Conservation (phyloP, 2,888 invertebrate genomes). For the Lepidocyrtinus sp. region DNA sequence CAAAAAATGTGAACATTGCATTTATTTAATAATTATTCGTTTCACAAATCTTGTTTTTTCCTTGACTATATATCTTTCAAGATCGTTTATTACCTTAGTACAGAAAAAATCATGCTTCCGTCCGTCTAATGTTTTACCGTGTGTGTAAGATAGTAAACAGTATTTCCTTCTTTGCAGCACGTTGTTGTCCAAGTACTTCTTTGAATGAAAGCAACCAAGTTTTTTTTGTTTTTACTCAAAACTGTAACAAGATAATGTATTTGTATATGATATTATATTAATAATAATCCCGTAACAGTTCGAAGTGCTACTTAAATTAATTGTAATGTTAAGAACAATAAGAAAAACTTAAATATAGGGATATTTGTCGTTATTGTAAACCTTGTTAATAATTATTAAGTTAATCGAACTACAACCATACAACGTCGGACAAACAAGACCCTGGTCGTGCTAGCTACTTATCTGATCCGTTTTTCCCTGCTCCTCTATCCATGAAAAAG, state of each 20-base stretch:
- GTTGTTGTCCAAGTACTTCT: not conserved
- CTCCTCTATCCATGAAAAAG: not conserved
- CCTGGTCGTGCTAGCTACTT: not conserved
- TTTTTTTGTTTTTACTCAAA: too few relatives aligned
- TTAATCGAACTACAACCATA: not conserved
- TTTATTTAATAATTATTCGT: not conserved
- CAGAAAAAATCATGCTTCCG: not conserved
- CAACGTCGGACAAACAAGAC: not conserved
- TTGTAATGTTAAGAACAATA: not conserved
- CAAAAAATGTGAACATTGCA: not conserved
- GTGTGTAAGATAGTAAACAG: not conserved
- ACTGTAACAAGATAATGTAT: not conserved
- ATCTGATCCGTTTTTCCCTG: not conserved
- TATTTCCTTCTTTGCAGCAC: not conserved
- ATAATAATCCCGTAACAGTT: not conserved
- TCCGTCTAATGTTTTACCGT: not conserved
- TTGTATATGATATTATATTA: not conserved
- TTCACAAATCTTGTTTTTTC: not conserved
- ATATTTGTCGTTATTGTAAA: not conserved
- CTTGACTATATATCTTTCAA: not conserved
- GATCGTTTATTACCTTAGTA: too few relatives aligned
- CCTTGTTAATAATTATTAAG: not conserved
- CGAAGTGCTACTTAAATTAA: too few relatives aligned
- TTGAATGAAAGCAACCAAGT: not conserved
- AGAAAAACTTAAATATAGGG: not conserved